A percentile compares a stretch with the other conserved stretches of the same genome.
Conservation (phyloP, 37 sponge, comb jelly and placozoan species). For the Eunapius fragilis region DNA sequence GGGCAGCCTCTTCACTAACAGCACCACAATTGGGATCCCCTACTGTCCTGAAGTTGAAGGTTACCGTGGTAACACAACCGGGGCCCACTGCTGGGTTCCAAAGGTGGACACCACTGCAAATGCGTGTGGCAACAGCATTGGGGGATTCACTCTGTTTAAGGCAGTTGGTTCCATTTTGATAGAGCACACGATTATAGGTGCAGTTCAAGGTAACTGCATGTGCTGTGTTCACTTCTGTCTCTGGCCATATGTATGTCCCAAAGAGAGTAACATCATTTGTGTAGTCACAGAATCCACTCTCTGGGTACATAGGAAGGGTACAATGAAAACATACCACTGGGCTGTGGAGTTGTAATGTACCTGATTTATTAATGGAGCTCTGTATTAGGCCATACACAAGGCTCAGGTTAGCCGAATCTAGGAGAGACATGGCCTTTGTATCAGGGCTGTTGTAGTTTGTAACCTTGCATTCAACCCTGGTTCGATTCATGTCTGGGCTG, state of each 20-base stretch:
- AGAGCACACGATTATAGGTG: not conserved
- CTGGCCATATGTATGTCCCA: slow-evolving; percentile 28
- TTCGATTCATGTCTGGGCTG: not conserved
- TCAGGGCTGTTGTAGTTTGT: not conserved
- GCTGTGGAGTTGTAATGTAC: not conserved
- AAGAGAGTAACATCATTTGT: slow-evolving; percentile 2
- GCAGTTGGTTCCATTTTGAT: not conserved
- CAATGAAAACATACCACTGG: not conserved
- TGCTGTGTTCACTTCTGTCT: slow-evolving; percentile 4
- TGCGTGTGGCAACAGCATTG: not conserved
- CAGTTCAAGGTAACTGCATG: not conserved
- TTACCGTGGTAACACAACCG: slow-evolving; percentile 17
- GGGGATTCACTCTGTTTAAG: not conserved
- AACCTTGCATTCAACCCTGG: not conserved
- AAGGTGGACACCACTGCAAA: slow-evolving; percentile 1
- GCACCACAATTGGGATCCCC: not conserved
- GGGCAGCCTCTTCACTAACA: not conserved
- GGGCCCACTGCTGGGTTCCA: slow-evolving; percentile 15
- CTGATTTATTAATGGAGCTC: not conserved
- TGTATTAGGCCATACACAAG: not conserved
- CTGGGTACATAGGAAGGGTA: not conserved
- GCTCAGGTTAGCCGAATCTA: not conserved
- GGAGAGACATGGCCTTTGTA: not conserved
- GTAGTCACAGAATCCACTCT: slow-evolving; percentile 36
- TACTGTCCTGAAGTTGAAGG: not conserved